Conservation (phyloP, 2,113 vertebrate species). For the Emberiza fucata region DNA sequence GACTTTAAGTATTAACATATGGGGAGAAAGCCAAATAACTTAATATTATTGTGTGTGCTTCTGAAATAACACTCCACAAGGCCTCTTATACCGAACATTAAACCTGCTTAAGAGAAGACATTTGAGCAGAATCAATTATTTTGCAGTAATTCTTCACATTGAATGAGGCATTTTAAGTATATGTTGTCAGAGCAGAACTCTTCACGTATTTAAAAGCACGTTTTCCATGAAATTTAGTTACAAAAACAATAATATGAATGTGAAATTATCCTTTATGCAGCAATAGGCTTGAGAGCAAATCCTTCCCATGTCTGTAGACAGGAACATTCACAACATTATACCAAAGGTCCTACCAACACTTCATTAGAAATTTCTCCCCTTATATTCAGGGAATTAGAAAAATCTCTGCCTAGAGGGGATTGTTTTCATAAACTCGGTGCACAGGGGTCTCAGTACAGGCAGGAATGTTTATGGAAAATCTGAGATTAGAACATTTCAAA, state of each 20-base stretch:
- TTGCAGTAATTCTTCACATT: background rate
- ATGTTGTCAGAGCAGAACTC: background rate
- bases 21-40: conserved; percentile 33
- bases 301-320: background rate
- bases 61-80: conserved; percentile 21
- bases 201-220: background rate
- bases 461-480: conserved; percentile 58
- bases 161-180: background rate
- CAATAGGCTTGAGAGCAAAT: background rate
- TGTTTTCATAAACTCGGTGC: background rate
- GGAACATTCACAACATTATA: background rate
- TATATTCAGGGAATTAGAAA: conserved; percentile 7
- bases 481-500: conserved; percentile 40
- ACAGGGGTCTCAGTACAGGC: background rate
- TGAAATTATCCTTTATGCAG: background rate
- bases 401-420: conserved; percentile 11
- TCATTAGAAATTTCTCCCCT: background rate
- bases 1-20: background rate
- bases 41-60: background rate
- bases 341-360: conserved; percentile 3
- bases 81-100: background rate
- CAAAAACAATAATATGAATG: background rate
- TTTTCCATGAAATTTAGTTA: background rate
- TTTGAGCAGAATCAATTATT: conserved; percentile 38
- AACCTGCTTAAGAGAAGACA: conserved; percentile 19